Conservation (phyloP, 1,140 invertebrate genomes). For the Mycetomoellerius zeteki region DNA sequence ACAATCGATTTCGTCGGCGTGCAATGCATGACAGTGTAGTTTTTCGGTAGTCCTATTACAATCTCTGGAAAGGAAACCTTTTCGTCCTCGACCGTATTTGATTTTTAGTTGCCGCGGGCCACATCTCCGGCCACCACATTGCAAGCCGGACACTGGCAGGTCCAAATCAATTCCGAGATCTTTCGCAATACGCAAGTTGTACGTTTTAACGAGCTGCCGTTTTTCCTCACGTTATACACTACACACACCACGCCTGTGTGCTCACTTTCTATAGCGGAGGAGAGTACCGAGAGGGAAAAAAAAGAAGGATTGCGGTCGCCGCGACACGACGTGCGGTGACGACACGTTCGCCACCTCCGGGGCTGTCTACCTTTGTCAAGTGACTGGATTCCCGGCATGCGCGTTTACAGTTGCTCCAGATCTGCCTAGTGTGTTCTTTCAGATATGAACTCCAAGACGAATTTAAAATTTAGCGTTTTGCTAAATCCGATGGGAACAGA, state of each 20-base stretch:
- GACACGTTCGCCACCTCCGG: constrained; percentile 39
- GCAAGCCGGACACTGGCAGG: background rate
- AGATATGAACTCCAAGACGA: background rate
- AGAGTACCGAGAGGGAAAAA: constrained; percentile 40
- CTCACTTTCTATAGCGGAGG: constrained; percentile 54
- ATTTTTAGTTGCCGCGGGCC: constrained; percentile 21
- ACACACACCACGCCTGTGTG: constrained; percentile 29
- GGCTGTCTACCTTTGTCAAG: constrained; percentile 20
- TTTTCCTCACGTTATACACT: background rate
- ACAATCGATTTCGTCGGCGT: constrained; percentile 22
- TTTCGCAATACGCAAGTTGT: constrained; percentile 35
- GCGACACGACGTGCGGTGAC: constrained; percentile 23
- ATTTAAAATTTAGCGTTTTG: background rate
- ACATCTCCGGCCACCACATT: too few species aligned
- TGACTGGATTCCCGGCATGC: constrained; percentile 2
- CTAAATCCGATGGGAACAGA: background rate
- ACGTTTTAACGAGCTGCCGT: constrained; percentile 26
- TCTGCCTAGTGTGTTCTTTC: background rate
- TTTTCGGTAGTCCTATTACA: background rate
- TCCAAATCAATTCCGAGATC: constrained; percentile 2
- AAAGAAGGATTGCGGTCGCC: constrained; percentile 39
- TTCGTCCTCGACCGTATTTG: constrained; percentile 43
- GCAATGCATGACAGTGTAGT: background rate
- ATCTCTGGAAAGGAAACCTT: constrained; percentile 42
- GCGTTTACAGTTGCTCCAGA: background rate